Evolutionary conservation across 2,888 invertebrate genomes (phyloP), one percentile per base, ranked within the genome.

Genomic region (Xanthia togata): DNA sequence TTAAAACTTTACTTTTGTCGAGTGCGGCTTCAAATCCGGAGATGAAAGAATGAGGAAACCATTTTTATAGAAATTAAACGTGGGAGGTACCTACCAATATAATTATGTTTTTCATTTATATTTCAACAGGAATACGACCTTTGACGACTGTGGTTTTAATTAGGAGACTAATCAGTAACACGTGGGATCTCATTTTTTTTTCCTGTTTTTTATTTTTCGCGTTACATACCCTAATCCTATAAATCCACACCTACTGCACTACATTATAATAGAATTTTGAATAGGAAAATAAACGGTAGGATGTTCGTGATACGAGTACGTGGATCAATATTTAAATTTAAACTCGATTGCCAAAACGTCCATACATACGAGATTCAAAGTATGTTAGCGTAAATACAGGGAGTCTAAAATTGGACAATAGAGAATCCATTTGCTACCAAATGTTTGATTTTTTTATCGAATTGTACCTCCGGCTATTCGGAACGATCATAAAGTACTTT

Each of bases 251-350:
- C 50, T 23, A 50, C 20, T 38, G 17, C 14, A 83, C 31, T 11
- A 82, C 64, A 78, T 84, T 84, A 79, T 82, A 83, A 79, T 79
- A 78, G 57, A 80, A 69, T 65, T 70, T 79, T 79, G 78, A 82
- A 81, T 78, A 79, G 83, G 86, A 87, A 90, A 89, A 90, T 88
- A 85, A 78, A 86, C 85, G 77, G 86, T 85, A 86, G 84, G 84
- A 89, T 81, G 81, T 83, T 88, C 84, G 85, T 85, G 82, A 84
- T 87, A 87, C 83, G 82, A 86, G 83, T 87, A 87, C 83, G 82
- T 86, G 83, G 87, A 90, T 89, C 90, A 87, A 88, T 90, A 91
- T 86, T 82, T 78, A 82, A 91, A 90, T 91, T 90, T 88, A 86
- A 89, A 90, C 85, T 82, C 86, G 80, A 88, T 91, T 87, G 88